Conservation (phyloP, 2,797 vertebrate genomes). For the Rhodeus uyekii region DNA sequence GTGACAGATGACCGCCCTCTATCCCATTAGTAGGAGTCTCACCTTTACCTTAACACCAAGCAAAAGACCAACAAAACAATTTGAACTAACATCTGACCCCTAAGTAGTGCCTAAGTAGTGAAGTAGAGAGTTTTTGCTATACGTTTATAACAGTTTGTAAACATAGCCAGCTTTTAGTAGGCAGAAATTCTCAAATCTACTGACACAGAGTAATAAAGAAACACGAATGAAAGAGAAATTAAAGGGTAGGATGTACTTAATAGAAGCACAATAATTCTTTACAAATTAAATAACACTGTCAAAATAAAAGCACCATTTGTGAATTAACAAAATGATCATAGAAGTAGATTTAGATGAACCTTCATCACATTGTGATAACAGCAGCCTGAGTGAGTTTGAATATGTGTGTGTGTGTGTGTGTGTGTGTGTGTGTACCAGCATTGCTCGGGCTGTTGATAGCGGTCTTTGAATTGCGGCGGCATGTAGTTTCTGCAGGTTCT, state of each 20-base stretch:
- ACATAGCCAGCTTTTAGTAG: neutral
- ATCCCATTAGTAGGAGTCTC: constrained; percentile 71
- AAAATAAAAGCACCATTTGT: neutral
- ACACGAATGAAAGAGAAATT: neutral
- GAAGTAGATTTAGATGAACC: neutral
- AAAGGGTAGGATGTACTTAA: neutral
- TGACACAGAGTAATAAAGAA: neutral
- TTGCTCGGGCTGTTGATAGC: constrained; percentile 64
- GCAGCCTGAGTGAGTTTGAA: neutral
- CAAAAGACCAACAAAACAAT: constrained; percentile 10
- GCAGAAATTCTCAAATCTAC: neutral
- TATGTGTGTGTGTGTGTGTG: constrained; percentile 8
- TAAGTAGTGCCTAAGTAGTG: neutral
- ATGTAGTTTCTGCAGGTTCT: constrained; percentile 70
- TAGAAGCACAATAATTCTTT: neutral
- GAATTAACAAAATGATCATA: neutral
- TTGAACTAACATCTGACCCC: neutral
- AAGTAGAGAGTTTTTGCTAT: neutral
- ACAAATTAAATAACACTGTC: neutral
- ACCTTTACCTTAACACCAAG: constrained; percentile 74
- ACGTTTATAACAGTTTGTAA: neutral
- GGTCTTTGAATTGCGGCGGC: constrained; percentile 73
- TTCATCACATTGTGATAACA: neutral
- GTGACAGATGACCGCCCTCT: constrained; percentile 64
- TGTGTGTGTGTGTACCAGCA: constrained; percentile 69